Base-by-base conservation (phyloP, 2,113 vertebrate species). In the Oxyruncus cristatus region DNA sequence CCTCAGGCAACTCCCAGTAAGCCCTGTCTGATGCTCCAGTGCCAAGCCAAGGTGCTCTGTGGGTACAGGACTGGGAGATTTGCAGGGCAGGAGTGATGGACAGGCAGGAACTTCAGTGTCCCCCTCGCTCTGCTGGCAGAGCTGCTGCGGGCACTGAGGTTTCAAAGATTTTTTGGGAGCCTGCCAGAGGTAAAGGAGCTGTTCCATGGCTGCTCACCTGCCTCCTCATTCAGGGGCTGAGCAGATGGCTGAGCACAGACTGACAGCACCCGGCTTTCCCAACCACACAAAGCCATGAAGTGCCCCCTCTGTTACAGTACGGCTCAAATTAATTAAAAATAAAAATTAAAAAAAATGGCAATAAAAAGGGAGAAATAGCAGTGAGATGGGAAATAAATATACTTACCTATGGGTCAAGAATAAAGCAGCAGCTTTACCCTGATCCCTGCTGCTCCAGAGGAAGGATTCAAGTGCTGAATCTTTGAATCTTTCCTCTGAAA, bases 91-190 rank as follows among this genome's bases (percentile, higher is more conserved):
- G 49, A 10, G 55, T 2, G 33, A n/a, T 0, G 24, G 68, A 23
- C 52, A 12, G 27, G 68, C 4, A 5, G 78, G 53, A 59, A 22
- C 53, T 44, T 32, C 4, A 0, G 3, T 22, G 52, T 3, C 9
- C 28, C 86, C 4, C 50, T n/a, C 30, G 4, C 12, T 19, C 22
- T 0, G 0, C 6, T 1, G 2, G 68, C 63, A 22, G 44, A 50
- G 37, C 59, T 1, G 2, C 52, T 17, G 15, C 1, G 1, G 46
- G 24, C 65, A 68, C 13, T 0, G 15, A 39, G 72, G 6, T 6
- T 59, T 50, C 81, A 33, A 12, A 68, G 61, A 1, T 42, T 42
- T 65, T 93, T 42, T 42, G 75, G 62, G 82, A 93, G n/a, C 49
- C 33, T 76, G 73, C 32, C 62, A 85, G 53, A 24, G 58, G 50